Conservation (phyloP, 2,797 vertebrate species). For the Hemibagrus guttatus region DNA sequence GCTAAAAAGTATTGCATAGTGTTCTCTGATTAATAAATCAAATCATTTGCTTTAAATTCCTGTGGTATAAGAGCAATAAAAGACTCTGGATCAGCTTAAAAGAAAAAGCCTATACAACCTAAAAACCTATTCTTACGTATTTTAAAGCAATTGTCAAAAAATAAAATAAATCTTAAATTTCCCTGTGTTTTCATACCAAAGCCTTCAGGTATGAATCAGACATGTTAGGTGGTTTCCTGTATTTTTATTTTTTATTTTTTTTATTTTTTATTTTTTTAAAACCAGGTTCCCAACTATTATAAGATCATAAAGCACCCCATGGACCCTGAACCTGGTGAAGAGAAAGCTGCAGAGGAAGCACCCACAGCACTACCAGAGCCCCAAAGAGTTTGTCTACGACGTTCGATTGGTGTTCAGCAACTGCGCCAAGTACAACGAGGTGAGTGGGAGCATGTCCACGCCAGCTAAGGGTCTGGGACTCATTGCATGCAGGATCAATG, state of each 20-base stretch:
- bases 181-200: background rate
- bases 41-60: background rate
- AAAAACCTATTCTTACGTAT: background rate
- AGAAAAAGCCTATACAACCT: background rate
- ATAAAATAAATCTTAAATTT: background rate
- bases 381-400: constrained; percentile 91
- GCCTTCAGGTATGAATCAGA: no score
- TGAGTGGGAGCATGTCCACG: constrained; percentile 72
- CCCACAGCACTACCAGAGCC: constrained; percentile 87
- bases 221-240: background rate
- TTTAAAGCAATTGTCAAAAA: background rate
- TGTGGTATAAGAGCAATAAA: background rate
- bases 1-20: background rate
- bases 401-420: constrained; percentile 96
- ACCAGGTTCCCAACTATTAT: constrained; percentile 97
- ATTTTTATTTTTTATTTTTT: no score
- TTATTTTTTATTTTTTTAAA: no score
- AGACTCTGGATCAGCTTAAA: background rate
- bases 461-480: constrained; percentile 22
- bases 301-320: constrained; percentile 99
- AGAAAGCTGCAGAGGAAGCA: constrained; percentile 91
- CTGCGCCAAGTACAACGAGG: constrained; percentile 99
- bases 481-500: constrained; percentile 31
- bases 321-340: constrained; percentile 94
- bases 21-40: background rate